Base-by-base conservation (phyloP, 1,140 invertebrate genomes). In the Harpegnathos saltator region DNA sequence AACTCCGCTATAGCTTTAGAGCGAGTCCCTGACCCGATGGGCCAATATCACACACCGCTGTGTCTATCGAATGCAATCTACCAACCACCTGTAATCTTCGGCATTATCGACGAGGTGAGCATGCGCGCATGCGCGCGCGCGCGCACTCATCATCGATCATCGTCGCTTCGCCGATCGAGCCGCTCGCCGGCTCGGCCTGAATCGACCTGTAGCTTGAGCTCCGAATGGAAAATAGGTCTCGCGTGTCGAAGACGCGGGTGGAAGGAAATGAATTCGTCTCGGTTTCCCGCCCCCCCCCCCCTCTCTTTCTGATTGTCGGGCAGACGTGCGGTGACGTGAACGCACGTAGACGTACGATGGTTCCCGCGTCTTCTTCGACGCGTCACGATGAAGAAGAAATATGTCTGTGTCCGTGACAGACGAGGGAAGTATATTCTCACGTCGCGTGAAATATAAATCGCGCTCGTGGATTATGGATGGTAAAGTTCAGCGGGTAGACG, bases 71-170 rank as follows among this genome's bases (percentile, higher is more conserved):
- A 82, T 82, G 63, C 73, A 80, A 90, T 74, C 75, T 65, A 75
- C 62, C 85, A 78, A 87, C 82, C 82, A 90, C 71, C 82, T 83
- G 77, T 86, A 85, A 91, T 88, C 85, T 74, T 71, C 56, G 52
- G 26, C 58, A 61, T n/a, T 84, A 75, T 80, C 14, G 54, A 22
- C 22, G 56, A 58, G 22, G 56, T 69, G 12, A 48, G 33, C 24
- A 38, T 59, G 73, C 52, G n/a, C 56, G 29, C n/a, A 9, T 0
- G 56, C 56, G 56, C 3, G 29, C 19, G 29, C 61, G 19, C 61
- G n/a, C n/a, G n/a, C n/a, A n/a, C n/a, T n/a, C n/a, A n/a, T 29
- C 52, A 74, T 68, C 69, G 69, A 63, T 62, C 26, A 61, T 65
- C 29, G 24, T 65, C 29, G 24, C 3, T 2, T 33, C 29, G 29